These are phyloP conservation scores for Amblyraja radiata DNA, from an alignment of 2,797 vertebrate genomes.

Conservation along the genomic window DNA sequence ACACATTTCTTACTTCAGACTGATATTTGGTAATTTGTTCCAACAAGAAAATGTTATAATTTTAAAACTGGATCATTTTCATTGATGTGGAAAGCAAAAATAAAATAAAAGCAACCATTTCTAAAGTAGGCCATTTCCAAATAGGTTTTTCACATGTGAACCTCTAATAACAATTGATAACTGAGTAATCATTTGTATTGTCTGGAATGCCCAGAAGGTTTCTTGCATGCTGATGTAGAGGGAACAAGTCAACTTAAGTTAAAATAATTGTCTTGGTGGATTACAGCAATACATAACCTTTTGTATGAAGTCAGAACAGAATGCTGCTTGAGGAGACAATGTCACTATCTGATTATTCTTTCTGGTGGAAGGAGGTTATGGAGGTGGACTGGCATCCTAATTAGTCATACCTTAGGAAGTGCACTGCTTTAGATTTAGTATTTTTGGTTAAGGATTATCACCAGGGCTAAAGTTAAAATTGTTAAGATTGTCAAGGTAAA, in stretches of 20 bases:
- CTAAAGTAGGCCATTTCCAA: background rate
- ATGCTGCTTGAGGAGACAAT: background rate
- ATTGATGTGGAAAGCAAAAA: background rate
- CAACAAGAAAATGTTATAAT: background rate
- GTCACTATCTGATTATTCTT: background rate
- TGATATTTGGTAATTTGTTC: background rate
- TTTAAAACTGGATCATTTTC: background rate
- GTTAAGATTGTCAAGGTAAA: background rate
- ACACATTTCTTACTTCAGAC: background rate
- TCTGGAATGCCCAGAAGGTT: background rate
- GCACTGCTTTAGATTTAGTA: background rate
- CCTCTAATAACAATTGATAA: background rate
- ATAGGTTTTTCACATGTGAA: background rate
- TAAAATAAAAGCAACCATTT: background rate
- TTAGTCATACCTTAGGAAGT: background rate
- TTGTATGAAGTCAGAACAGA: background rate
- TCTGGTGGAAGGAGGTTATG: background rate
- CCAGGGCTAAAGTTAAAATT: background rate
- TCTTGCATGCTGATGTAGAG: background rate
- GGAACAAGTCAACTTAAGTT: background rate
- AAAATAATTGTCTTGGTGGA: background rate
- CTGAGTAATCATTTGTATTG: constrained; percentile 4
- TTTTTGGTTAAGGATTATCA: background rate
- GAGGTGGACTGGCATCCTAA: background rate
- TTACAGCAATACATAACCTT: background rate